phyloP scores from a whole-genome alignment of 2,113 vertebrate genomes.

The Macroglossus sobrinus region DNA sequence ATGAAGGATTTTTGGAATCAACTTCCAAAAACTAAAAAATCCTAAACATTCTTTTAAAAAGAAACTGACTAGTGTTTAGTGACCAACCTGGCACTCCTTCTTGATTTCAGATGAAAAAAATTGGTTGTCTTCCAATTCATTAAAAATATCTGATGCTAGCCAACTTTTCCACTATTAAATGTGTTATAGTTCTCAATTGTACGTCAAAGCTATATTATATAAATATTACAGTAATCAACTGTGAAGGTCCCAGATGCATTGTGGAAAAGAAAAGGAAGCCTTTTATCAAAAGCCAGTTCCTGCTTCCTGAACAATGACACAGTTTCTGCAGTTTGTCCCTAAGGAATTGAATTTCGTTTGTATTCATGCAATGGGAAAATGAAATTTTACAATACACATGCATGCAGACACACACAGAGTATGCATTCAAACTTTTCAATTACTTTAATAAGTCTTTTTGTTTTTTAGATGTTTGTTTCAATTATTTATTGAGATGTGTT shows the following conservation, averaged over 20 bases:
- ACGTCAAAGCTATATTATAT: constrained; percentile 76
- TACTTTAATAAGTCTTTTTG: background rate
- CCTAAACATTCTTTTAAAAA: constrained; percentile 46
- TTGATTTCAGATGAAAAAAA: constrained; percentile 70
- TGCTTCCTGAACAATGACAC: constrained; percentile 82
- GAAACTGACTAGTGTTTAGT: constrained; percentile 41
- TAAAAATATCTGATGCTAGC: constrained; percentile 61
- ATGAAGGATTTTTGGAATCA: constrained; percentile 53
- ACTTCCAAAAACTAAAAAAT: constrained; percentile 17
- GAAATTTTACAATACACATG: constrained; percentile 41
- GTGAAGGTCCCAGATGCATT: constrained; percentile 80
- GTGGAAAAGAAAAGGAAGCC: constrained; percentile 79
- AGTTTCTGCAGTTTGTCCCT: constrained; percentile 75
- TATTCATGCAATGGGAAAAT: constrained; percentile 56
- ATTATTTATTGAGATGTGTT: background rate
- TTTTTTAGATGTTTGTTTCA: background rate
- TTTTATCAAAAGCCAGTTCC: constrained; percentile 85
- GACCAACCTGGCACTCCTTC: constrained; percentile 59
- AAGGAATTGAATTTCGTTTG: constrained; percentile 65
- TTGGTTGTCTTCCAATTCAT: constrained; percentile 69
- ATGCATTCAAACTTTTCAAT: background rate
- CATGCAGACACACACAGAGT: background rate
- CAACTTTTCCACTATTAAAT: constrained; percentile 70
- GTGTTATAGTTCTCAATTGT: constrained; percentile 72
- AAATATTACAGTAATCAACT: constrained; percentile 80